Evolutionary conservation across 2,888 invertebrate species (phyloP).

Genomic region (Dynastes tityus): DNA sequence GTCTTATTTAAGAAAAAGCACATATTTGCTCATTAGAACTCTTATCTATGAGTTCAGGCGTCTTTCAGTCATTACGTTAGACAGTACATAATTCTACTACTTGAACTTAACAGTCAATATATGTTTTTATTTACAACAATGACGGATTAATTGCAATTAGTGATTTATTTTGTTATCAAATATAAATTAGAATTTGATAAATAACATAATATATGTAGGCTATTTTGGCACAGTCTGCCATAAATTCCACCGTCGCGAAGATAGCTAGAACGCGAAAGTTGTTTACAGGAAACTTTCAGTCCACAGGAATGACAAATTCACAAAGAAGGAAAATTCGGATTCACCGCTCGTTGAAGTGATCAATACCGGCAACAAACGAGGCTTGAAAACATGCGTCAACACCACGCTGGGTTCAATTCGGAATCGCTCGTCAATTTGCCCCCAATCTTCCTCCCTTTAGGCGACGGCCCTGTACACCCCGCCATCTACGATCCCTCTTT

Average conservation of each 20-base stretch:
- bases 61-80: too few species aligned
- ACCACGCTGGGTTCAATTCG: conserved; percentile 65
- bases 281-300: conserved; percentile 44
- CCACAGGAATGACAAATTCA: conserved; percentile 49
- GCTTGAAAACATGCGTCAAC: conserved; percentile 78
- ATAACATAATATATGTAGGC: too few species aligned
- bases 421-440: conserved; percentile 57
- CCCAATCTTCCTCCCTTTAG: conserved; percentile 48
- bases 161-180: too few species aligned
- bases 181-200: too few species aligned
- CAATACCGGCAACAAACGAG: conserved; percentile 75
- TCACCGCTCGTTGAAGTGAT: conserved; percentile 67
- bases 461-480: conserved; percentile 40
- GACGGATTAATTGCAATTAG: too few species aligned
- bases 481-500: conserved; percentile 51
- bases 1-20: too few species aligned
- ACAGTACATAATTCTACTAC: too few species aligned
- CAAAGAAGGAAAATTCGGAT: conserved; percentile 53
- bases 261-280: conserved; percentile 30
- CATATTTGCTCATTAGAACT: too few species aligned
- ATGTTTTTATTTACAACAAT: too few species aligned
- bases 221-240: too few species aligned
- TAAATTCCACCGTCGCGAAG: neutral
- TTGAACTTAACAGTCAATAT: too few species aligned
- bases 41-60: too few species aligned